phyloP scores from a whole-genome alignment of 1,140 invertebrate genomes.

The Drosophila triauraria region DNA sequence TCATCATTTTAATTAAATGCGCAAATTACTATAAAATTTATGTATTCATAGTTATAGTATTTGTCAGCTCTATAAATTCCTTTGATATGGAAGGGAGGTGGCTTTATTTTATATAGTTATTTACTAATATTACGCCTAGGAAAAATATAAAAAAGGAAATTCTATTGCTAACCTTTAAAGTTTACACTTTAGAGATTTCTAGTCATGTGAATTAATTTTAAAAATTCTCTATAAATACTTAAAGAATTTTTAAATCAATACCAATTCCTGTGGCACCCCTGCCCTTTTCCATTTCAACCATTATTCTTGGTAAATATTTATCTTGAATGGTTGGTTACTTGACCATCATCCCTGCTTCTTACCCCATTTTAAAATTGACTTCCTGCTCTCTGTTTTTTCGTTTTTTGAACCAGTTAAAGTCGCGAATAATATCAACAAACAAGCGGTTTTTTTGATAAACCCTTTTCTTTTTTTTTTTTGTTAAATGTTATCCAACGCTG shows the following conservation, averaged over 20 bases:
- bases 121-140: neutral
- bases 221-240: too few relatives aligned
- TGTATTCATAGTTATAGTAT: constrained; percentile 43
- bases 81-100: neutral
- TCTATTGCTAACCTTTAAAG: neutral
- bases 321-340: neutral
- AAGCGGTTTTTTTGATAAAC: constrained; percentile 12
- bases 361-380: constrained; percentile 4
- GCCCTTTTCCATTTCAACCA: neutral
- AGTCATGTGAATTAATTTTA: neutral
- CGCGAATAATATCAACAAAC: constrained; percentile 33
- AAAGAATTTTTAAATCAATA: neutral
- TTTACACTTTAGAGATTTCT: neutral
- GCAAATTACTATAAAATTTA: constrained; percentile 76
- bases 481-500: constrained; percentile 27
- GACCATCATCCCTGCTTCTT: constrained; percentile 1
- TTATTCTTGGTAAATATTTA: neutral
- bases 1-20: constrained; percentile 82
- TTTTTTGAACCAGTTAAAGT: constrained; percentile 14
- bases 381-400: constrained; percentile 2
- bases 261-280: neutral
- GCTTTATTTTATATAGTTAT: neutral
- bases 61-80: neutral
- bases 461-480: constrained; percentile 17
- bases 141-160: neutral